Base-by-base conservation (phyloP, 2,888 invertebrate species). In the Dasypolia templi region DNA sequence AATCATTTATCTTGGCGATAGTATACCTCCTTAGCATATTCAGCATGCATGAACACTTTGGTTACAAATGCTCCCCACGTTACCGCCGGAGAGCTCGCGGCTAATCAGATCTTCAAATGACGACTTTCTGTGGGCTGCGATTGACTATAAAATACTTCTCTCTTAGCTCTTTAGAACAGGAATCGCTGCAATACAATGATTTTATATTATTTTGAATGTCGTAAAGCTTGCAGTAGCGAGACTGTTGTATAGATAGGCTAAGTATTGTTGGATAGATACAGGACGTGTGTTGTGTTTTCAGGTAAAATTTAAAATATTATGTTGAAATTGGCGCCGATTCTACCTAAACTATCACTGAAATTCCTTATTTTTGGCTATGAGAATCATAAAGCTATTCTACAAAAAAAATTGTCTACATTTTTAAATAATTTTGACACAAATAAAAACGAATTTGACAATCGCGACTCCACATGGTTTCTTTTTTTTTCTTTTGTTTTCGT, bases 81-180 rank as follows among this genome's bases (percentile, higher is more conserved):
- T 80, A 78, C 78, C 81, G 61, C 22, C 77, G 65, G 49, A 65
- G 71, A 79, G 75, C 80, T 82, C 71, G 76, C 72, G 68, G 77
- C 67, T 86, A 87, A 88, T 87, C 83, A 81, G 83, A 87, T 86
- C 85, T 82, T 72, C 68, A 59, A 73, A 73, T 82, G 75, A 77
- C 62, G 64, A 64, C 75, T 75, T 58, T 67, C 17, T 72, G 69
- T 73, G 70, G 62, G 62, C 63, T 78, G 51, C 68, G 55, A 61
- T 63, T 83, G 63, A 62, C 59, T 71, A 55, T 78, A 72, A 70
- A 72, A 70, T 74, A 74, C 62, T 72, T 77, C 69, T 82, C 59
- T 70, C 35, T 72, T 65, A 29, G 17, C 46, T 65, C 26, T 64
- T 66, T 65, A 65, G 29, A 55, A 65, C 39, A 58, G 35, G 22